Conservation (phyloP, 2,797 vertebrate genomes). For the Lophotriccus pileatus region DNA sequence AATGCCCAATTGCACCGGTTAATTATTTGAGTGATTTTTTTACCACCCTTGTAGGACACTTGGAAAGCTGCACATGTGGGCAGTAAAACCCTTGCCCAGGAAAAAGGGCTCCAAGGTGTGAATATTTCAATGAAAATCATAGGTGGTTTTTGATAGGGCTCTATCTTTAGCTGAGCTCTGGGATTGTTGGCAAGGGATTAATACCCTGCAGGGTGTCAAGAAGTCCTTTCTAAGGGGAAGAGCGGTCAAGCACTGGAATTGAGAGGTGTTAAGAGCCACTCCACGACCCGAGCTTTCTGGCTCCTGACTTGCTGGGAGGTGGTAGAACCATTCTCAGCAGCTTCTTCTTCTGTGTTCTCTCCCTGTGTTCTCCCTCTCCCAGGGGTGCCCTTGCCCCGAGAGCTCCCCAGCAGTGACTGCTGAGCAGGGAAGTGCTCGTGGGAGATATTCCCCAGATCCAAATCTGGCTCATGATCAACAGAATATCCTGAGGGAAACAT, state of each 20-base stretch:
- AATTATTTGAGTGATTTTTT: slow-evolving; percentile 55
- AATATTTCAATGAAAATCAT: background rate
- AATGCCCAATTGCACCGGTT: slow-evolving; percentile 43
- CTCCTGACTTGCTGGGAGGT: background rate
- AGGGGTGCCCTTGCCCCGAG: background rate
- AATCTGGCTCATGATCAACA: background rate
- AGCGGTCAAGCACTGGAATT: background rate
- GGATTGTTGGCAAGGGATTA: background rate
- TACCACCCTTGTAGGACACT: background rate
- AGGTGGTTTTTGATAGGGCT: background rate
- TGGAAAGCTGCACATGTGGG: background rate
- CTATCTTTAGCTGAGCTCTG: background rate
- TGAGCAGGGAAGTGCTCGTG: background rate
- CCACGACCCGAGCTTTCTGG: background rate
- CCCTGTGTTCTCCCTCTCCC: background rate
- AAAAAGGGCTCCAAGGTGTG: background rate
- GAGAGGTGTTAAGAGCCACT: slow-evolving; percentile 29
- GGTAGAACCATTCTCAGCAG: background rate
- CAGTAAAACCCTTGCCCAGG: background rate
- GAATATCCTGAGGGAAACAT: background rate
- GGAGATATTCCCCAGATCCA: background rate
- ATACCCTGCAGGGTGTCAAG: background rate
- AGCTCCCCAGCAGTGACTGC: background rate
- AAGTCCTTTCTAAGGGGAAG: background rate
- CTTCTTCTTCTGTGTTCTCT: background rate